Evolutionary conservation across 37 sponge, comb jelly and placozoan species (phyloP), one percentile per base, ranked within the genome.

Genomic region (Chondrilla cf. caribensis): DNA sequence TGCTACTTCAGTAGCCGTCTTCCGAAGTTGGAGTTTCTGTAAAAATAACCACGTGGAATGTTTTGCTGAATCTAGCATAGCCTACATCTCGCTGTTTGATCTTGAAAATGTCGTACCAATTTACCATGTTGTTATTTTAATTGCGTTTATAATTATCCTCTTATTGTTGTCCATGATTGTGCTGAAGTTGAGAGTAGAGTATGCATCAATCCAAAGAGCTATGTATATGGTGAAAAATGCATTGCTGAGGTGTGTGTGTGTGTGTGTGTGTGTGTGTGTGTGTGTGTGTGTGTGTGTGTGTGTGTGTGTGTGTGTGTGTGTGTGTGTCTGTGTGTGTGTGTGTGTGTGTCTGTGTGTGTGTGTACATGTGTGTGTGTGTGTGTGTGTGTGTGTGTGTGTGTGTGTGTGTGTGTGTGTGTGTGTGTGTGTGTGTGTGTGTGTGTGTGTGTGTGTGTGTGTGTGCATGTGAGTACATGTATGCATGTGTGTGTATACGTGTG

Each of bases 71-170:
- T 90, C 91, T 21, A 80, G 87, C 4, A 21, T 76, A 0, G 66
- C 88, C 37, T 58, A 77, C 11, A 31, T 90, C 8, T 47, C 28
- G 2, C 51, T 3, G 26, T 90, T 90, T 80, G 91, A 88, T 6
- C 58, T 90, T 1, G 77, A 72, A 8, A 60, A 80, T 51, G 60
- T 87, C 7, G 81, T 81, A n/a, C 91, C 91, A 14, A 77, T 84
- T 19, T 11, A 39, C 39, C 62, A 84, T 36, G 33, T 90, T 39
- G 68, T 87, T 6, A 17, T 84, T 15, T 57, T 90, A 59, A 81
- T 84, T 57, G 64, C 36, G 33, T 86, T 87, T 83, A 60, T 78
- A 19, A 9, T 86, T 21, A 9, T 79, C 1, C 44, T 39, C 1
- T 21, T 73, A 25, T 2, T 73, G 41, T 3, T 73, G 41, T 39